Evolutionary conservation across 2,888 invertebrate species (phyloP).

Genomic region (Linyphia triangularis): DNA sequence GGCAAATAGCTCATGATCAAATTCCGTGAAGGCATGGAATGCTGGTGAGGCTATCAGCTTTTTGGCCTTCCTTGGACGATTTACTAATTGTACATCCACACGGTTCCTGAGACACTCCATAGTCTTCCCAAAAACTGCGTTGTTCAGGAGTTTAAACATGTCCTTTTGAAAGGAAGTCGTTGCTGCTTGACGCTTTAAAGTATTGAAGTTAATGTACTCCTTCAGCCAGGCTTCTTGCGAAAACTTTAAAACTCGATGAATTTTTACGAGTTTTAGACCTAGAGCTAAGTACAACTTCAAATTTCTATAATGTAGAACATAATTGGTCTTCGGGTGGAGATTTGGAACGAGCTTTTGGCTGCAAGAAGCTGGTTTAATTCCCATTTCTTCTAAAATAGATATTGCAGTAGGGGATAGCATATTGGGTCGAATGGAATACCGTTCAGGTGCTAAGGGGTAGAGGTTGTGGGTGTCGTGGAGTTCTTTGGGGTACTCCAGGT

Average conservation of each 20-base stretch:
- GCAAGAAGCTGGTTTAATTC: background rate
- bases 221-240: background rate
- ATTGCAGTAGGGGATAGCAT: background rate
- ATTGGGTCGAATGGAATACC: background rate
- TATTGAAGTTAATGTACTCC: background rate
- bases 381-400: background rate
- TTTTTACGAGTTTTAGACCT: background rate
- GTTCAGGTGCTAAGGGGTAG: background rate
- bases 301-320: background rate
- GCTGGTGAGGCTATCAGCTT: background rate
- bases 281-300: background rate
- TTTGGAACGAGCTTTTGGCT: background rate
- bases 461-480: too few relatives aligned
- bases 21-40: background rate
- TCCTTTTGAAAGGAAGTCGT: constrained; percentile 78
- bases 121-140: constrained; percentile 79
- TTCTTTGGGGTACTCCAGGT: background rate
- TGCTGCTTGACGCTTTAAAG: background rate
- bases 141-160: constrained; percentile 79
- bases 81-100: background rate
- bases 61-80: background rate
- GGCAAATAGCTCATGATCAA: background rate
- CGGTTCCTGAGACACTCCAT: constrained; percentile 78
- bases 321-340: background rate
- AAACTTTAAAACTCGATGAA: background rate